Percentiles rank a stretch among this genome's conserved stretches.
Evolutionary conservation across 2,113 vertebrate species (phyloP).

Genomic region (Trematocara unimaculatum): DNA sequence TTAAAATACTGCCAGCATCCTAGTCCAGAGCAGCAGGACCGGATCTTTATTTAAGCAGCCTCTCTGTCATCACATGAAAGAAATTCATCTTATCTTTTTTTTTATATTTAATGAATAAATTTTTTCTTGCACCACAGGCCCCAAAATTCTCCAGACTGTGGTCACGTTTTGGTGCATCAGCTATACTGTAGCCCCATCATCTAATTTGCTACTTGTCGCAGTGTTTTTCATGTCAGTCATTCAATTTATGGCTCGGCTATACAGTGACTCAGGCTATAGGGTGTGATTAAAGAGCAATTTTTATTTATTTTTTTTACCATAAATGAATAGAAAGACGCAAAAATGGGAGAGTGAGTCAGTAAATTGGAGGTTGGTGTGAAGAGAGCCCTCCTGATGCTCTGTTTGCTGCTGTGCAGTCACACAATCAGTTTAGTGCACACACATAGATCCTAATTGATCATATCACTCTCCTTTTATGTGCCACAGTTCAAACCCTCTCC

Average conservation of each 20-base stretch:
- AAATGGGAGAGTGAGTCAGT: background rate
- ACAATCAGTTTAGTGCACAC: background rate
- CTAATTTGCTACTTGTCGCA: background rate
- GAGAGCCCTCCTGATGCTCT: background rate
- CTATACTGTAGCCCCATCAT: background rate
- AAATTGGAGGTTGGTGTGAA: background rate
- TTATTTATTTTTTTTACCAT: background rate
- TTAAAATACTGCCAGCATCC: background rate
- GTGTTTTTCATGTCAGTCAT: background rate
- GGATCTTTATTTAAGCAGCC: slow-evolving; percentile 5
- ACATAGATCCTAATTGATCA: slow-evolving; percentile 13
- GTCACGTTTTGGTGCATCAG: background rate
- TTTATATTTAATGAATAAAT: background rate
- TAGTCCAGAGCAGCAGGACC: background rate
- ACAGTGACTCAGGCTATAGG: background rate
- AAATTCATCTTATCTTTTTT: background rate
- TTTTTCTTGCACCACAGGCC: background rate
- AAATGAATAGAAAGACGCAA: background rate
- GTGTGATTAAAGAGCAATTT: background rate
- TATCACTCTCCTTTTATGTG: slow-evolving; percentile 25
- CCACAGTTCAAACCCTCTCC: background rate
- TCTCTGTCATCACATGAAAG: background rate
- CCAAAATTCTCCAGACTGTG: background rate
- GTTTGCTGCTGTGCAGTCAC: background rate
- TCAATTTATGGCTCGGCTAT: background rate